Base-by-base conservation (phyloP, 2,113 vertebrate species). In the Chaetura pelagica region DNA sequence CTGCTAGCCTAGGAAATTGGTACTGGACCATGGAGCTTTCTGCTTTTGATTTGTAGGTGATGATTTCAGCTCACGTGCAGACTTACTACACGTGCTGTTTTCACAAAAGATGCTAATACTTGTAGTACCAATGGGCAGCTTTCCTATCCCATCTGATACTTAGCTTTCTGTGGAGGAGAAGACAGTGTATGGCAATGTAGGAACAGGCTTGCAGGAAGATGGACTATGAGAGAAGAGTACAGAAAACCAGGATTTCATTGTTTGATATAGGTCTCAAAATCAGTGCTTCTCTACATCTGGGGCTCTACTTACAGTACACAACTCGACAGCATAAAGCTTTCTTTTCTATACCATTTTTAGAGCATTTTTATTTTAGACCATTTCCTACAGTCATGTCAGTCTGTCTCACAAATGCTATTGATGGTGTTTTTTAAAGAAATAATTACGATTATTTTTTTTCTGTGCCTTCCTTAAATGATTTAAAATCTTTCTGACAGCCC, bases 401-500 rank as follows among this genome's bases (percentile, higher is more conserved):
- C 62, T 66, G 58, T 73, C 81, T 87, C 86, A 67, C 76, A 78
- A 67, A 78, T 38, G 49, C 88, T 29, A n/a, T 15, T 58, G 84
- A 23, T 6, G 51, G 32, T 4, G 1, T 80, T 94, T 87, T 87
- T 87, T 76, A 87, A 92, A 94, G 84, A 84, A 93, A 91, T 92
- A 91, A 87, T 94, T 82, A 55, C 2, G 2, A 81, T 83, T 85
- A 88, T 79, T 59, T 61, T 69, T 91, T 49, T 22, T 10, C n/a
- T 7, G 6, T 72, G 64, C 81, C 79, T 90, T 84, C 88, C 94
- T 82, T 89, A 93, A 94, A 91, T 71, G 96, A 62, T 79, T 94
- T 77, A 75, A 94, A 97, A 97, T 96, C 94, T 88, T 97, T 89
- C 93, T 95, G 95, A 96, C 97, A 94, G 75, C 42, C 32, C 69